Base-by-base conservation (phyloP, 2,797 vertebrate genomes). In the Poeciliopsis turneri region DNA sequence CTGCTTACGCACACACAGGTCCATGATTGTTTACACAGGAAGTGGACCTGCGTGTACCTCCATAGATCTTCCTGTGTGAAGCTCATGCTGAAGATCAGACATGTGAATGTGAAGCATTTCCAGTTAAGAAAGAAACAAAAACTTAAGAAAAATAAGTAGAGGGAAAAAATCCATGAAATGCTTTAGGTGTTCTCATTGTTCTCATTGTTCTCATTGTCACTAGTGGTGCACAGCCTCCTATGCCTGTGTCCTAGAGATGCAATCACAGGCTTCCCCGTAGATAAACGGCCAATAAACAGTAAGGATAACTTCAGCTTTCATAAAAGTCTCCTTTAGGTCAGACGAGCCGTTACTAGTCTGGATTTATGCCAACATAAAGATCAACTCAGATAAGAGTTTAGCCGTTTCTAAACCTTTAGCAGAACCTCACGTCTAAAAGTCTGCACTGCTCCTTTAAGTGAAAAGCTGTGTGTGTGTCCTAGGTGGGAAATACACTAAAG, bases 401-500 rank as follows among this genome's bases (percentile, higher is more conserved):
- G 9, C 39, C 12, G 64, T 23, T 66, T 66, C 9, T 25, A 68
- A 25, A 39, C 1, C 3, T 68, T 25, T 43, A 68, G 23, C 36
- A 68, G 18, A 23, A 68, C 33, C 20, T 68, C 64, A 11, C 33
- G 10, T 68, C 36, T 23, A 68, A 41, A 41, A 25, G 23, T 68
- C 10, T 68, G 39, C 23, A 43, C 64, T 41, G 16, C 23, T 20
- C 64, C 64, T 41, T 68, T 25, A 68, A 41, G 11, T 43, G 10
- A 39, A 39, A 16, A 13, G 15, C 16, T 33, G 30, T 64, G 16
- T 53, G 18, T 70, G 1, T 69, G 59, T 89, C 72, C n/a, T 41
- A 99, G 98, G 97, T 91, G 98, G 97, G 28, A 97, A 95, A 25
- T 99, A 98, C 66, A 97, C 96, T 20, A 99, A 98, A 87, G 97